Evolutionary conservation across 2,113 vertebrate genomes (phyloP), one percentile per base, ranked within the genome.

Genomic region (Dinomys branickii): DNA sequence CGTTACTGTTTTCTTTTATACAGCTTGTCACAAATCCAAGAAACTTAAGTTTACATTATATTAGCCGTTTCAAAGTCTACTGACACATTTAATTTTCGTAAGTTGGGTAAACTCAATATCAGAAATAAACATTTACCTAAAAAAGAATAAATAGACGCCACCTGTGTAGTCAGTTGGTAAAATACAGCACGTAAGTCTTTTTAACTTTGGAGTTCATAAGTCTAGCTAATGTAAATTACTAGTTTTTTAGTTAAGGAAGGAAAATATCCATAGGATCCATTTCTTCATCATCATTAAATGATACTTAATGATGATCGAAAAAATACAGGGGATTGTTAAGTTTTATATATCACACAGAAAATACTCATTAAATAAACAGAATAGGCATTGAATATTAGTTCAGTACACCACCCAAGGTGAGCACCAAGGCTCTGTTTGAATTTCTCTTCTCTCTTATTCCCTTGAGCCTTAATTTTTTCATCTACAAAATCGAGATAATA

Each of bases 81-180:
- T 47, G 81, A 85, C 26, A 13, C 50, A 63, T 85, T 96, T 85
- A 44, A 82, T 88, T 26, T 78, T 50, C 63, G 28, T 92, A 88
- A 96, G 91, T 85, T 97, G 41, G 28, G 30, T 61, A 94, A 67
- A 89, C 59, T 90, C 30, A 44, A 44, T 61, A 80, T 77, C 71
- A 82, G 71, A 90, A 96, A 86, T 75, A 91, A 94, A 88, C 92
- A 90, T 92, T 96, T 94, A 94, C 50, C 24, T 89, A 73, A 89
- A 95, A 77, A 85, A 41, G 35, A 83, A 19, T 84, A 73, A 93
- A 59, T 71, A 80, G 19, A 71, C 35, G 54, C 59, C 71, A 77
- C 11, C 47, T 80, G 5, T 56, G 20, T 35, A 83, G 52, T 59
- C 30, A 78, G 1, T 44, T 94, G 52, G n/a, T 9, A 86, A 95